Evolutionary conservation across 2,113 vertebrate genomes (phyloP).

Genomic region (Heliornis fulica): DNA sequence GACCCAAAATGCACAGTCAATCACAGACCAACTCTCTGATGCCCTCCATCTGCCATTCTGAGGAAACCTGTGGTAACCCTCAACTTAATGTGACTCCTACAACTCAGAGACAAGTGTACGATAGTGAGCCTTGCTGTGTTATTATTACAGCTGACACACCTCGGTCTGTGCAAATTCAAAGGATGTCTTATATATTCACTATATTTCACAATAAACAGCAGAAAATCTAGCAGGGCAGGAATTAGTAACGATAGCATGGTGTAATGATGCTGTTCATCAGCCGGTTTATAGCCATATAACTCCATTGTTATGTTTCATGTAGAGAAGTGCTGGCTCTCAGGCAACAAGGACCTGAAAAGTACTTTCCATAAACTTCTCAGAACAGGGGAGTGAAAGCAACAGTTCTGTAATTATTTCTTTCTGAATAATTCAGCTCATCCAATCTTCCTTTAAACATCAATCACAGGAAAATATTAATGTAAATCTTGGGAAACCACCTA

Average conservation of each 20-base stretch:
- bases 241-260: neutral
- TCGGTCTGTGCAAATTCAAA: neutral
- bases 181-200: neutral
- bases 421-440: neutral
- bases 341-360: neutral
- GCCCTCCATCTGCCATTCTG: neutral
- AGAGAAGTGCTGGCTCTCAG: neutral
- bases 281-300: neutral
- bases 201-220: conserved; percentile 12
- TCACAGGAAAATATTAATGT: neutral
- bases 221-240: neutral
- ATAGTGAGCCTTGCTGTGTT: neutral
- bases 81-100: neutral
- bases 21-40: neutral
- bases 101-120: neutral
- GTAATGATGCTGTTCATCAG: neutral
- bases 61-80: neutral
- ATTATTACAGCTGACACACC: neutral
- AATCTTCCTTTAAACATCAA: neutral
- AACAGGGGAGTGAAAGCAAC: neutral
- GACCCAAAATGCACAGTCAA: neutral
- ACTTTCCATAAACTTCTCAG: neutral
- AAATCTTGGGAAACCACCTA: neutral
- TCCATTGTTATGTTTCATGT: neutral
- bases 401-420: neutral